Evolutionary conservation across 2,888 invertebrate genomes (phyloP), one percentile per base, ranked within the genome.

Genomic region (Drosophila vallismaia): DNA sequence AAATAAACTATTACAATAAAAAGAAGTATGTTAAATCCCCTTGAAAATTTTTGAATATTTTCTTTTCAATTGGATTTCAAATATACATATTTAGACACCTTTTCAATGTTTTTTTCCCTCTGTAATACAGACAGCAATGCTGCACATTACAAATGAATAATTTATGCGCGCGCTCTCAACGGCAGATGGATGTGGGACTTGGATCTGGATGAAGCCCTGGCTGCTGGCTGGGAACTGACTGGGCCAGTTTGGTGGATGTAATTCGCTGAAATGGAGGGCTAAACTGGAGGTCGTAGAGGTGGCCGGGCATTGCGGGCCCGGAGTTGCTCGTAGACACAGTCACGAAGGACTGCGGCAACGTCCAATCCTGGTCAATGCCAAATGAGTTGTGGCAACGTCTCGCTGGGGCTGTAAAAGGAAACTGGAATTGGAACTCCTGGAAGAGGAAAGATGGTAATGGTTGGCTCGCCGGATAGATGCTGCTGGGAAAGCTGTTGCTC

Each of bases 101-200:
- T n/a, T 9, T 45, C 1, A 19, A 9, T 14, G 10, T 2, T 19
- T 44, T 60, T 63, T 8, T 42, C 40, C 12, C 31, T 3, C 48
- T 62, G 26, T 12, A 40, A 28, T 29, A 58, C 38, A 46, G 52
- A 48, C 56, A 72, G 66, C 56, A 64, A 74, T 69, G 72, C 86
- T 82, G 86, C 88, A 84, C 88, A 84, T 84, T 84, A 81, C 88
- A 84, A 84, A 84, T 84, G 88, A 84, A 84, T 84, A 84, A 84
- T 84, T 84, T 84, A 84, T 84, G 84, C 85, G 62, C 86, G 76
- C 79, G 71, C 76, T 79, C 86, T 77, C 54, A 68, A 40, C 83
- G 71, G 72, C 88, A 87, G 86, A 87, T 87, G 88, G 88, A 82
- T 68, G 66, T 69, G 76, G 73, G 75, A 69, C 69, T 45, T 38